These are phyloP conservation scores for Sinopyrophorus schimmeli DNA, from an alignment of 2,888 invertebrate species.

Conservation along the genomic window DNA sequence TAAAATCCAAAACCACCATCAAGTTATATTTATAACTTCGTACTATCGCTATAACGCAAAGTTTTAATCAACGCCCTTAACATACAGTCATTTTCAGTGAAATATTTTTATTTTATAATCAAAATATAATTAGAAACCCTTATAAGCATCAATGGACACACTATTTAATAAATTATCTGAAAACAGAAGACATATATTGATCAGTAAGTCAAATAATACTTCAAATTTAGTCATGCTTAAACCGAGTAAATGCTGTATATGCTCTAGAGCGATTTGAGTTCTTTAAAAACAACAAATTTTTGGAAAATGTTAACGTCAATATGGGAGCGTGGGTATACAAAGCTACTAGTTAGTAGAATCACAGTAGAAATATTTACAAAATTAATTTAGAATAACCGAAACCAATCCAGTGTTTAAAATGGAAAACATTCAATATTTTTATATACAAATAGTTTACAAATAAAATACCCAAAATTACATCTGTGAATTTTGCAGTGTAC, in stretches of 20 bases:
- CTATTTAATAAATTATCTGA: conserved; percentile 29
- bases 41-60: too few species aligned
- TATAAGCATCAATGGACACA: conserved; percentile 33
- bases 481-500: not conserved
- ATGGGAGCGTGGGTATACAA: too few species aligned
- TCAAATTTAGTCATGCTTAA: conserved; percentile 10
- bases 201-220: conserved; percentile 23
- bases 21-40: too few species aligned
- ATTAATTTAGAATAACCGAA: not conserved
- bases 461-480: not conserved
- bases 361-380: not conserved
- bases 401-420: too few species aligned
- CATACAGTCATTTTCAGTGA: too few species aligned
- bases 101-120: conserved; percentile 39
- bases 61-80: too few species aligned
- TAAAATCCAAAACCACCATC: too few species aligned
- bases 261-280: not conserved
- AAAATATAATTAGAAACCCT: conserved; percentile 39
- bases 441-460: not conserved
- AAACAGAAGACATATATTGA: conserved; percentile 28
- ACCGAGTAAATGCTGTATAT: too few species aligned
- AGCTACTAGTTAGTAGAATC: not conserved
- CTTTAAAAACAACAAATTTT: conserved; percentile 4
- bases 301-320: too few species aligned
- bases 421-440: not conserved